Evolutionary conservation across 30 jellyfish, hydroid and myxozoan species (phyloP).

Genomic region (Morbakka virulenta): DNA sequence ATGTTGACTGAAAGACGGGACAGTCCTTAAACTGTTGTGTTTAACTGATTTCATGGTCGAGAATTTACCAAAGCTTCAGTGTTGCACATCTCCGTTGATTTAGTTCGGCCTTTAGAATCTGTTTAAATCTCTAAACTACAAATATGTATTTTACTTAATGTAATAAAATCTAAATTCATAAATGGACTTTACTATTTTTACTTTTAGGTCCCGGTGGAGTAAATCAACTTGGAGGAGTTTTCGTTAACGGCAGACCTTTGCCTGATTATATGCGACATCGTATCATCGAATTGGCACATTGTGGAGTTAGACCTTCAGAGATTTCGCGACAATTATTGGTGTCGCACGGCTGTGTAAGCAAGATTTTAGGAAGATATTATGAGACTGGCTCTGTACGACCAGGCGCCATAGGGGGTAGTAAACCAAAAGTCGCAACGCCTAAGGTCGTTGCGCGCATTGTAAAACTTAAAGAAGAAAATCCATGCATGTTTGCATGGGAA

Average conservation of each 20-base stretch:
- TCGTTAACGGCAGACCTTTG: slow-evolving; percentile 96
- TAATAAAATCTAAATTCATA: no score
- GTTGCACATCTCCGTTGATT: background rate
- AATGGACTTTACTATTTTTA: no score
- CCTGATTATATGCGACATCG: slow-evolving; percentile 99
- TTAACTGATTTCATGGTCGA: no score
- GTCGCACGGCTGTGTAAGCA: slow-evolving; percentile 99
- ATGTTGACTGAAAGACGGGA: no score
- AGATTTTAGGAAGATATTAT: slow-evolving; percentile 94
- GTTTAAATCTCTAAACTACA: no score
- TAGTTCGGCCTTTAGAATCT: background rate
- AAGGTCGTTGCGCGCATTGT: slow-evolving; percentile 94
- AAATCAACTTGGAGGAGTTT: slow-evolving; percentile 95
- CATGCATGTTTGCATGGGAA: slow-evolving; percentile 99
- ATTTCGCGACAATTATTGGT: slow-evolving; percentile 90
- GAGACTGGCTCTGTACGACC: slow-evolving; percentile 99
- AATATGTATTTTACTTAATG: no score
- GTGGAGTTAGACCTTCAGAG: slow-evolving; percentile 98
- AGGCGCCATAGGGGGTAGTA: slow-evolving; percentile 99
- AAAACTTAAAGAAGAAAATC: slow-evolving; percentile 93
- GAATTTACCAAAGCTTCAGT: no score
- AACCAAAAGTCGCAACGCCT: slow-evolving; percentile 99
- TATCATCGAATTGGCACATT: slow-evolving; percentile 96
- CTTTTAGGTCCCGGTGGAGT: slow-evolving; percentile 96
- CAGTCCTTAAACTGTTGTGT: background rate